A percentile compares a stretch with the other conserved stretches of the same genome.
These are phyloP conservation scores for crab-eating macaque (Macaca fascicularis) DNA, from an alignment of 2,113 vertebrate genomes.

Conservation along the genomic window T2T-MFA8v1.1 NC_088394.1:77656501-77657000, in stretches of 20 bases:
- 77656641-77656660: slow-evolving; percentile 68
- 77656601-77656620: too few relatives aligned
- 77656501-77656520: accelerated
- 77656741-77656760: not conserved
- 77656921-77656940: not conserved
- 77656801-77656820: not conserved
- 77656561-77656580: not conserved
- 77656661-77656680: slow-evolving; percentile 71
- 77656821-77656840: too few relatives aligned
- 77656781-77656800: not conserved
- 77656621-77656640: slow-evolving; percentile 30
- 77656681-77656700: slow-evolving; percentile 57
- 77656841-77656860: not conserved
- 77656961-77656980: too few relatives aligned
- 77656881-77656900: not conserved
- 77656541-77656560: not conserved
- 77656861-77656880: accelerated
- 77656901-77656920: not conserved
- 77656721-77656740: not conserved
- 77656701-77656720: not conserved
- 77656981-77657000: accelerated
- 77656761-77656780: not conserved
- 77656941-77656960: too few relatives aligned
- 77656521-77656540: not conserved
- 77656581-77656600: not conserved